Base-by-base conservation (phyloP, 2,797 vertebrate genomes). In the Xyrichtys novacula region DNA sequence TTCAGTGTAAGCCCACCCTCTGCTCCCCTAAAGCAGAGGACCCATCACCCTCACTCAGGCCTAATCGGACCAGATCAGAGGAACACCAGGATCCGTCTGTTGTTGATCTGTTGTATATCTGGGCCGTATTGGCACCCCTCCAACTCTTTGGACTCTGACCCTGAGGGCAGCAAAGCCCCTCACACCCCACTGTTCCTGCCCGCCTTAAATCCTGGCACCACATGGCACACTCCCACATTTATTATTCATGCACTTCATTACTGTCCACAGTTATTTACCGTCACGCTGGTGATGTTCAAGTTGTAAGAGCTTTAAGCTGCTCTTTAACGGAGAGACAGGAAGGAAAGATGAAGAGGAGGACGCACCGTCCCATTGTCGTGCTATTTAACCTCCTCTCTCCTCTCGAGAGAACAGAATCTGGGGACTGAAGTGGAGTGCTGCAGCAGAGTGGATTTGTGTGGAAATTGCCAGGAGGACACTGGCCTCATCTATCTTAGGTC, bases 401-500 rank as follows among this genome's bases (percentile, higher is more conserved):
- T 22, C 60, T 47, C 22, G 54, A 32, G 38, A 64, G 66, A 85
- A 71, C 22, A 46, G 65, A 67, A 69, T 64, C 49, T 52, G 62
- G 5, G 5, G 59, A 76, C 73, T 78, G 63, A 79, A 80, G 83
- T 81, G 28, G 43, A 82, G 75, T 49, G 62, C 66, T 76, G 66
- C 39, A 32, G 61, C 36, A 58, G 52, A 89, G 85, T 88, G 78
- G 84, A 89, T 90, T 88, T 89, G 85, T 83, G 86, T 67, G 83
- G 58, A 89, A 90, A 91, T 81, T 81, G 86, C 88, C 81, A 84
- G 61, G 68, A 89, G 86, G 87, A 86, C 53, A 58, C 56, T 80
- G 80, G 78, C 89, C 86, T 87, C 86, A 88, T 90, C 77, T 86
- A 80, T 76, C 81, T 85, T 64, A 80, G 91, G 89, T 90, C 90